Evolutionary conservation across 1,140 invertebrate species (phyloP).

Genomic region (Camponotus pennsylvanicus): DNA sequence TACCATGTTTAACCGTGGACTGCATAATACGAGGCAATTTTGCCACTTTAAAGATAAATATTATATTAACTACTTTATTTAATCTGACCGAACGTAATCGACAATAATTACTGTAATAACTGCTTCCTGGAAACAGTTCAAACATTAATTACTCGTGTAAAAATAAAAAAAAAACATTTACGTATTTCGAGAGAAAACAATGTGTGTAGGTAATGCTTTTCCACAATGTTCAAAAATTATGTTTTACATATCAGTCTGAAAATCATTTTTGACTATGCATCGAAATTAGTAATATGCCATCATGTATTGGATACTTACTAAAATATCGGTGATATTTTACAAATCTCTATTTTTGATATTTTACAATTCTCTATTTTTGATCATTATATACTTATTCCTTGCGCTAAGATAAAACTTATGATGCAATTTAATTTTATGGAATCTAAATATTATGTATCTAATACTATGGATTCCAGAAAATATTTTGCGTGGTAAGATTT

Average conservation of each 20-base stretch:
- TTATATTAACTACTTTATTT: background rate
- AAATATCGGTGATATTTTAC: background rate
- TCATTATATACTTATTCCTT: background rate
- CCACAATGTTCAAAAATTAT: background rate
- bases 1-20: background rate
- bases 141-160: background rate
- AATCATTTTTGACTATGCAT: slow-evolving; percentile 30
- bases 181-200: background rate
- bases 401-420: slow-evolving; percentile 3
- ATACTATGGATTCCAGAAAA: slow-evolving; percentile 5
- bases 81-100: background rate
- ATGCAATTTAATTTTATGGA: slow-evolving; percentile 32
- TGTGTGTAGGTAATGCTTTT: background rate
- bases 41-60: slow-evolving; percentile 12
- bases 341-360: slow-evolving; percentile 4
- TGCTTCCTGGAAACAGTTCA: no score
- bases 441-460: background rate
- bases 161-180: background rate
- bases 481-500: slow-evolving; percentile 18
- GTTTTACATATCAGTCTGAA: slow-evolving; percentile 7
- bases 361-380: slow-evolving; percentile 17
- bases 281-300: slow-evolving; percentile 1
- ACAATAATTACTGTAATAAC: background rate
- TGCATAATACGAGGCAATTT: background rate
- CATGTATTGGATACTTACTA: background rate